phyloP scores from a whole-genome alignment of 2,113 vertebrate species.

The Amphilophus citrinellus region DNA sequence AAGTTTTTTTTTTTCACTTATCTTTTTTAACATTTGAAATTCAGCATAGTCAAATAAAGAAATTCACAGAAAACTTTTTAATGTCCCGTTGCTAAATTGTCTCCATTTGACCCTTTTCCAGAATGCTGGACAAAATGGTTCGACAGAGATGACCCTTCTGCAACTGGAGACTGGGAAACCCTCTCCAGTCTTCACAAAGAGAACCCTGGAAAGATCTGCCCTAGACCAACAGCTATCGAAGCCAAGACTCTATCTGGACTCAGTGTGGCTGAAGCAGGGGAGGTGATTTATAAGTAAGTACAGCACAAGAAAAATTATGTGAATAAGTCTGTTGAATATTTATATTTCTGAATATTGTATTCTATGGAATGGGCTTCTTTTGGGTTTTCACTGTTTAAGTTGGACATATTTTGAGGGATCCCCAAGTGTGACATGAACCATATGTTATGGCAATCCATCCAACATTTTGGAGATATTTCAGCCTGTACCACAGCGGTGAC shows the following conservation, averaged over 20 bases:
- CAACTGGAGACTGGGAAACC: constrained; percentile 50
- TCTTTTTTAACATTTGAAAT: background rate
- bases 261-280: constrained; percentile 23
- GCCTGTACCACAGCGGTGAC: background rate
- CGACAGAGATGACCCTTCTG: constrained; percentile 47
- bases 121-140: constrained; percentile 53
- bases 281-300: constrained; percentile 40
- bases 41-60: background rate
- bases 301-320: background rate
- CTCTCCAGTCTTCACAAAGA: background rate
- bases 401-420: background rate
- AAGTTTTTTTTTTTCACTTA: background rate
- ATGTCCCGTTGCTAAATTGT: background rate
- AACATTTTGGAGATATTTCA: background rate
- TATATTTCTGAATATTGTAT: too few species aligned
- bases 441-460: background rate
- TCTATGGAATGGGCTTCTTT: background rate
- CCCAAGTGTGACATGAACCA: constrained; percentile 7
- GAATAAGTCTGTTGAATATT: background rate
- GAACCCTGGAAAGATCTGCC: constrained; percentile 55
- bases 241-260: constrained; percentile 30
- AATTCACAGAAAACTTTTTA: background rate
- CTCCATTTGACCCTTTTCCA: background rate
- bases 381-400: background rate
- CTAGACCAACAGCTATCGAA: constrained; percentile 19